Base-by-base conservation (phyloP, 2,113 vertebrate species). In the Bubo blakistoni region DNA sequence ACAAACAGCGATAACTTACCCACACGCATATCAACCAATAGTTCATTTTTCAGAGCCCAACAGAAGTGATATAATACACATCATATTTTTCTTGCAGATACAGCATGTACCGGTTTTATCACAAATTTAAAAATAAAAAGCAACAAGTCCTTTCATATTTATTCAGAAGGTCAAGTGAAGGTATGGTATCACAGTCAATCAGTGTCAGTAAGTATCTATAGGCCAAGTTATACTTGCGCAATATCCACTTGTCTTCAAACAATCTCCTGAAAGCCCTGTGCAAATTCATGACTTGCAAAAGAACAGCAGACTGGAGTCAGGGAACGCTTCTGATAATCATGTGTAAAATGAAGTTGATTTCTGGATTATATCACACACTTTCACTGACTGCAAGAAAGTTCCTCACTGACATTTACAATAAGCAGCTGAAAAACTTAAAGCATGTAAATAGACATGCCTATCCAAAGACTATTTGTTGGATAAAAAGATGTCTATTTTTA, bases 311-410 rank as follows among this genome's bases (percentile, higher is more conserved):
- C 30, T 38, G 34, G 15, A 92, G 72, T 52, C 42, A 52, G 46
- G 12, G 74, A 87, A 89, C 0, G 1, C 40, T 77, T 82, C 73
- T 87, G 77, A 84, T 81, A 87, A 72, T 55, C 34, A 74, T 11
- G 59, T 30, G 59, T 65, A 88, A 94, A 86, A 81, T 42, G 11
- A 86, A 89, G 74, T 6, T 73, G 58, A 82, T 91, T 96, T 92
- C 96, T 97, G 96, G 87, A 88, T 93, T 95, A 27, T n/a, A 88
- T 95, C 93, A 95, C 69, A 81, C 62, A 65, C 66, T 85, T 95
- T 29, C 70, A 80, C 25, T 2, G 78, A 72, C 90, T 46, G n/a
- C 27, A 65, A 91, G 44, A 52, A 82, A 87, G 86, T 13, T 87
- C 76, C 58, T 91, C 61, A n/a, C 66, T 85, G 89, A 92, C 94